Evolutionary conservation across 2,888 invertebrate species (phyloP).

Genomic region (Poecilobothrus nobilitatus): DNA sequence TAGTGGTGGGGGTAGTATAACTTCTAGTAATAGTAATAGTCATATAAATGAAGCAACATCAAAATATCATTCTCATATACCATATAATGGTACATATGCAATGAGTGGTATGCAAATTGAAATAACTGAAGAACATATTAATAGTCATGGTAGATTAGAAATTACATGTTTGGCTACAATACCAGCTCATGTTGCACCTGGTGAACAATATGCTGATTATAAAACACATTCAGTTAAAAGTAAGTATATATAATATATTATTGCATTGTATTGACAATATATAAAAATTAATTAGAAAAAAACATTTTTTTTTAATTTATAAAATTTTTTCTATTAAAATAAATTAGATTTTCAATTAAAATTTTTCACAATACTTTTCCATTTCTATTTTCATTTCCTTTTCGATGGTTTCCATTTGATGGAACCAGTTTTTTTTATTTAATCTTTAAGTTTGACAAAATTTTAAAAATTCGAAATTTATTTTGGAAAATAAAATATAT

Average conservation of each 20-base stretch:
- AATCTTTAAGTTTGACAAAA: too few relatives aligned
- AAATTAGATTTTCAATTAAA: too few relatives aligned
- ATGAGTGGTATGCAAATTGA: slow-evolving; percentile 66
- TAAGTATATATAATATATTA: slow-evolving; percentile 42
- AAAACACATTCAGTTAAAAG: slow-evolving; percentile 65
- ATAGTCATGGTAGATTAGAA: slow-evolving; percentile 60
- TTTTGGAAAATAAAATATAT: too few relatives aligned
- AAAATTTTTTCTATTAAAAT: too few relatives aligned
- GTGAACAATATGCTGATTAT: slow-evolving; percentile 65
- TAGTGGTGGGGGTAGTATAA: slow-evolving; percentile 28
- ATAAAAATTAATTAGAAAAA: slow-evolving; percentile 20
- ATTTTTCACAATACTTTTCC: too few relatives aligned
- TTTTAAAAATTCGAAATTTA: too few relatives aligned
- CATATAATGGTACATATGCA: slow-evolving; percentile 43
- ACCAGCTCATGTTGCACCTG: slow-evolving; percentile 62
- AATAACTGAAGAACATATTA: slow-evolving; percentile 61
- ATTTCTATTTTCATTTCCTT: too few relatives aligned
- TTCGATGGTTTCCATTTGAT: too few relatives aligned
- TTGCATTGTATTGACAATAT: slow-evolving; percentile 18
- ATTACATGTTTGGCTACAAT: slow-evolving; percentile 71
- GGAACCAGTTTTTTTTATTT: too few relatives aligned
- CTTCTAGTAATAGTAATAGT: not conserved
- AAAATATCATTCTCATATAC: slow-evolving; percentile 22
- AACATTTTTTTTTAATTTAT: too few relatives aligned
- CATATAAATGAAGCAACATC: slow-evolving; percentile 13